Conservation (phyloP, 2,888 invertebrate genomes). For the Synergus umbraculus region DNA sequence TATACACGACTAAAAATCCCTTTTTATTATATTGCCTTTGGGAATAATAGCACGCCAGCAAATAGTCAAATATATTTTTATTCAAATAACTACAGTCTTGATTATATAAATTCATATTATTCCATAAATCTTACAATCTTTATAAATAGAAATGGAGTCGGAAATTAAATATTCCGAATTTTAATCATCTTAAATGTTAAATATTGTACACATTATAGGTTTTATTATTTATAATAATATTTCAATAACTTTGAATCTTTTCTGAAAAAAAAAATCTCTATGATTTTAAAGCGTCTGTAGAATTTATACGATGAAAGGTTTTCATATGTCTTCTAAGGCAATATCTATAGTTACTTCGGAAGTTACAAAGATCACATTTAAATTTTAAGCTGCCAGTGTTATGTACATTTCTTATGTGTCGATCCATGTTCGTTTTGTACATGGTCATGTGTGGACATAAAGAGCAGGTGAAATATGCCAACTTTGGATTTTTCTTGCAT, state of each 20-base stretch:
- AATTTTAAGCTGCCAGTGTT: conserved; percentile 63
- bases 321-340: conserved; percentile 71
- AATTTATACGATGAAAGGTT: conserved; percentile 61
- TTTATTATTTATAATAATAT: no score
- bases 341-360: conserved; percentile 70
- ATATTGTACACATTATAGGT: no score
- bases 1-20: no score
- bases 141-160: no score
- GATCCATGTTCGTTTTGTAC: conserved; percentile 75
- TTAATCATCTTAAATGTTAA: no score
- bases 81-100: conserved; percentile 14
- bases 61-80: conserved; percentile 11
- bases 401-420: conserved; percentile 73
- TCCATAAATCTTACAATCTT: no score
- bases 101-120: background rate
- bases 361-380: conserved; percentile 68
- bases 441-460: conserved; percentile 74
- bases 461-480: conserved; percentile 74
- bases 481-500: conserved; percentile 60
- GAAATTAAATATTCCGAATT: no score
- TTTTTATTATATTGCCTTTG: background rate
- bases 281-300: background rate
- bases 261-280: background rate
- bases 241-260: background rate
- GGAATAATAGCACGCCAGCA: background rate